Base-by-base conservation (phyloP, 2,888 invertebrate species). In the Mesorhabditis spiculigera region DNA sequence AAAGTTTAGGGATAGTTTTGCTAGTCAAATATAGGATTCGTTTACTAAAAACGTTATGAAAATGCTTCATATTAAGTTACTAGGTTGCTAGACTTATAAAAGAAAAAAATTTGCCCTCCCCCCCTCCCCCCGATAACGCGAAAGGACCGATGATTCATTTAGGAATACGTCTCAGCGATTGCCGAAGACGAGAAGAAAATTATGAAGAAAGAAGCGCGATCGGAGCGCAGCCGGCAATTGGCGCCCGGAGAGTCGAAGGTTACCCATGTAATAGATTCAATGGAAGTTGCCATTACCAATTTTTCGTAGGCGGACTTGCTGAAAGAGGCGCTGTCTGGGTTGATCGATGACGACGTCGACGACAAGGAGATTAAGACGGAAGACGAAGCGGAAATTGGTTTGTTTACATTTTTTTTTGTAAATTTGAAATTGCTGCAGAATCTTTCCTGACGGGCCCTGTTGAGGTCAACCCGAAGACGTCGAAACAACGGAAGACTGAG, bases 191-290 rank as follows among this genome's bases (percentile, higher is more conserved):
- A 78, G 63, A 64, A 71, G 45, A 68, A 72, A 13, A 28, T 73
- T 58, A 73, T 78, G 41, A 68, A 67, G 5, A 8, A 58, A 6
- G 75, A 75, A 61, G 69, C 66, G 45, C 69, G 66, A 44, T 71
- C 67, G 41, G 66, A 68, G n/a, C 6, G 68, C n/a, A 70, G 73
- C 50, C 69, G 75, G 43, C 69, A 73, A 50, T 50, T 50, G 58
- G 75, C 77, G 13, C 68, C 73, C 50, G 67, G 71, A 65, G 77
- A 75, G 68, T 71, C 67, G 66, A 61, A 66, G 13, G 72, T 70
- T 16, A 71, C 71, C 16, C 42, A 63, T 3, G 70, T 70, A 66
- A 45, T 10, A 10, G 58, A 13, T 50, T 50, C n/a, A n/a, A 50
- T 10, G n/a, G 58, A 50, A n/a, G 2, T 3, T 50, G n/a, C 58